Evolutionary conservation across 2,113 vertebrate genomes (phyloP).

Genomic region (Cinclus mexicanus): DNA sequence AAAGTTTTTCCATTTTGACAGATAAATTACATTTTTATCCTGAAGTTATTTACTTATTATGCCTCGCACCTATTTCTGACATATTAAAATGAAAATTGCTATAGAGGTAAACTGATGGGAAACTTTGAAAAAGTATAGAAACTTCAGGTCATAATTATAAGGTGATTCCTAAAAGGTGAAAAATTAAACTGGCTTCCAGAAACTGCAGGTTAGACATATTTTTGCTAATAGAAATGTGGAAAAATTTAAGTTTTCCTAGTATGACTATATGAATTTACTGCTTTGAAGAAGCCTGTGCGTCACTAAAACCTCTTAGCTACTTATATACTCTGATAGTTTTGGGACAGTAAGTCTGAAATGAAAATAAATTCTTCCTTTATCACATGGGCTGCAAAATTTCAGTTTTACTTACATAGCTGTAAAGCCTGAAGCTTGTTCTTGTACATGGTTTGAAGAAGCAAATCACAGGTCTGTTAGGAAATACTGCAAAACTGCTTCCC

Average conservation of each 20-base stretch:
- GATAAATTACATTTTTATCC: not conserved
- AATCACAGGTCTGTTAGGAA: not conserved
- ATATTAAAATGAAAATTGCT: slow-evolving; percentile 32
- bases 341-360: not conserved
- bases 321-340: not conserved
- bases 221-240: not conserved
- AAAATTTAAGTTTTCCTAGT: not conserved
- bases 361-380: not conserved
- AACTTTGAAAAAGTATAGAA: not conserved
- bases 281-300: not conserved
- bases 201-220: not conserved
- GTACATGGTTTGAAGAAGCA: not conserved
- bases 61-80: not conserved
- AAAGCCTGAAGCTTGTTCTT: not conserved
- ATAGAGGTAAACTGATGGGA: not conserved
- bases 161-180: not conserved
- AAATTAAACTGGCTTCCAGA: not conserved
- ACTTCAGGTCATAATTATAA: not conserved
- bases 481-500: not conserved
- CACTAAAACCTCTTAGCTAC: not conserved
- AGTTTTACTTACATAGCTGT: not conserved
- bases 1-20: not conserved
- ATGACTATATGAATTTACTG: not conserved
- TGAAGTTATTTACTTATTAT: not conserved
- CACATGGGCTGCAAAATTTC: not conserved